Base-by-base conservation (phyloP, 1,140 invertebrate genomes). In the Pentalonia nigronervosa region DNA sequence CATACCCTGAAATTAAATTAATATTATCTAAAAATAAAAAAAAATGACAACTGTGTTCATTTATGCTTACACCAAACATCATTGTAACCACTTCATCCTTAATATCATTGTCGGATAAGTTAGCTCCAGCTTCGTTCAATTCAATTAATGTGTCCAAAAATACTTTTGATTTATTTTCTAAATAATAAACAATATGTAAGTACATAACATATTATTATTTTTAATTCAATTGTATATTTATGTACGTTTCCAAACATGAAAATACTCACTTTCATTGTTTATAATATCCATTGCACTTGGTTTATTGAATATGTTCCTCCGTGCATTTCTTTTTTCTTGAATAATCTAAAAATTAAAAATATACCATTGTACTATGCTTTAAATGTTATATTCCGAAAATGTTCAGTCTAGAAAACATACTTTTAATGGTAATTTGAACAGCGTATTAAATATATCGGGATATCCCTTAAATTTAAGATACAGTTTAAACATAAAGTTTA, bases 61-160 rank as follows among this genome's bases (percentile, higher is more conserved):
- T 50, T 50, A 17, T 50, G 48, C 17, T 83, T 93, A 93, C 91
- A 1, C n/a, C 91, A 20, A 83, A 36, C 76, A 93, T 93, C 94
- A 97, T 96, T 1, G 96, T 96, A 56, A 96, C 96, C 1, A 96
- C 96, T 95, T 96, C 96, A 94, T 96, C 96, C 90, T 95, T 94
- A 67, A 97, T 96, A 94, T 97, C 96, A 81, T 95, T 94, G 94
- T 96, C 95, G 4, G 95, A 96, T 76, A 97, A 95, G 21, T 94
- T 94, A 30, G 95, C 94, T 48, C 95, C 95, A 81, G 95, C 94
- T 25, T 95, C 94, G 21, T 95, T 95, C 67, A 95, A 95, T 94
- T 96, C 95, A 9, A 97, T 94, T 36, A 97, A 94, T 90, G 96
- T 95, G 95, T 97, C 97, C 60, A 97, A 94, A 94, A 97, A 97